These are phyloP conservation scores for Orcinus orca DNA, from an alignment of 2,113 vertebrate species.

Conservation along the genomic window DNA sequence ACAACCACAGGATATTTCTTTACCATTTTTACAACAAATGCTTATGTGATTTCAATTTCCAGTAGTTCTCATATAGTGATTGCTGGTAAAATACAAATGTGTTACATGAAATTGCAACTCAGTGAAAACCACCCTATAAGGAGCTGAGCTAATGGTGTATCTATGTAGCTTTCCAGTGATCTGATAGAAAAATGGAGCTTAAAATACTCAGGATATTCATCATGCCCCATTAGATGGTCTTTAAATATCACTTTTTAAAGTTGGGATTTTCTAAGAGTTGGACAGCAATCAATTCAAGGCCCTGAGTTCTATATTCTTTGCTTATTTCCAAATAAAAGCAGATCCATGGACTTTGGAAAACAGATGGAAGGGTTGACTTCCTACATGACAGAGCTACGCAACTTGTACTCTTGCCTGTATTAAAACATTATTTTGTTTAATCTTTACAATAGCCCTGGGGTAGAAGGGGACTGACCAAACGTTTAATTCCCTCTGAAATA, in stretches of 20 bases:
- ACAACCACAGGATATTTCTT: neutral
- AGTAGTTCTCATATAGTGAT: neutral
- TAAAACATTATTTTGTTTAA: neutral
- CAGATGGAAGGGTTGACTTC: neutral
- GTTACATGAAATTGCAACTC: neutral
- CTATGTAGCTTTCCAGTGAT: neutral
- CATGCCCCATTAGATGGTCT: neutral
- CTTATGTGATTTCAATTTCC: neutral
- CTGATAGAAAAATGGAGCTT: neutral
- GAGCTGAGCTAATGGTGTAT: neutral
- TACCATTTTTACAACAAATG: conserved; percentile 10
- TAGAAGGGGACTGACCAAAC: neutral
- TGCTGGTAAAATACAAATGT: neutral
- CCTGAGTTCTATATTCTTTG: neutral
- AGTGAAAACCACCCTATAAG: neutral
- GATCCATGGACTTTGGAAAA: neutral
- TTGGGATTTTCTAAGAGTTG: conserved; percentile 14
- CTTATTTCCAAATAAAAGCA: conserved; percentile 9
- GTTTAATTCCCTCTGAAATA: neutral
- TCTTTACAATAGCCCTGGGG: neutral
- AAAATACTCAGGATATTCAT: neutral
- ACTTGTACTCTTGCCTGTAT: neutral
- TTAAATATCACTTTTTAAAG: neutral
- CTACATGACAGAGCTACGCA: neutral
- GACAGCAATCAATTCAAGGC: neutral